phyloP scores from a whole-genome alignment of 2,797 vertebrate genomes.

The Eupleurogrammus muticus region DNA sequence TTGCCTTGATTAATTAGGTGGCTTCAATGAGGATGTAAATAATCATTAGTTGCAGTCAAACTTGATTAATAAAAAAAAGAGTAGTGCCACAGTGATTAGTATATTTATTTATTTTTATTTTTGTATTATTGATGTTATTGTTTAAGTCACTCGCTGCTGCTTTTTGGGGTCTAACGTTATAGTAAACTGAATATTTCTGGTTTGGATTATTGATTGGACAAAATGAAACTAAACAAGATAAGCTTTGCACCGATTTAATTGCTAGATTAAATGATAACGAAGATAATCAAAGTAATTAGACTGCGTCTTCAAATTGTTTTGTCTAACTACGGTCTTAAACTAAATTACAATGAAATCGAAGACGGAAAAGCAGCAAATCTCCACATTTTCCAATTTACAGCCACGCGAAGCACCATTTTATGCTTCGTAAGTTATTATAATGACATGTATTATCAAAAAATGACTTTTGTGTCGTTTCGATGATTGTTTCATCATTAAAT shows the following conservation, averaged over 20 bases:
- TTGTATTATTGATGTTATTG: no score
- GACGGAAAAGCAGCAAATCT: not conserved
- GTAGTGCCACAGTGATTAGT: no score
- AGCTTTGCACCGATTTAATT: no score
- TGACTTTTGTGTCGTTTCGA: not conserved
- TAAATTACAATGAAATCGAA: not conserved
- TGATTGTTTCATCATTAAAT: slow-evolving; percentile 10
- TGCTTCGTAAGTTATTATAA: not conserved
- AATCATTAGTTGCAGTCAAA: no score
- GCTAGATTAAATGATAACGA: not conserved
- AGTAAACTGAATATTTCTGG: not conserved
- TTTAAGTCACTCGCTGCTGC: not conserved
- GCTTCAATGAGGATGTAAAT: no score
- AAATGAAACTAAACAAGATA: no score
- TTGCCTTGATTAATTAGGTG: no score
- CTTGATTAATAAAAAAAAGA: no score
- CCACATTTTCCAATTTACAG: not conserved
- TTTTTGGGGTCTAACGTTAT: not conserved
- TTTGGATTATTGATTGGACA: no score
- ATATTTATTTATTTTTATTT: no score
- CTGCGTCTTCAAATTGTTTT: not conserved
- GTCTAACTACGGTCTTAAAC: not conserved
- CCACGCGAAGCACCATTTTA: not conserved
- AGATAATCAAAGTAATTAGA: not conserved
- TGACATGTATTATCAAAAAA: slow-evolving; percentile 1